Percentiles rank a stretch among this genome's conserved stretches.
phyloP scores from a whole-genome alignment of 2,797 vertebrate genomes.

The Falco cherrug region DNA sequence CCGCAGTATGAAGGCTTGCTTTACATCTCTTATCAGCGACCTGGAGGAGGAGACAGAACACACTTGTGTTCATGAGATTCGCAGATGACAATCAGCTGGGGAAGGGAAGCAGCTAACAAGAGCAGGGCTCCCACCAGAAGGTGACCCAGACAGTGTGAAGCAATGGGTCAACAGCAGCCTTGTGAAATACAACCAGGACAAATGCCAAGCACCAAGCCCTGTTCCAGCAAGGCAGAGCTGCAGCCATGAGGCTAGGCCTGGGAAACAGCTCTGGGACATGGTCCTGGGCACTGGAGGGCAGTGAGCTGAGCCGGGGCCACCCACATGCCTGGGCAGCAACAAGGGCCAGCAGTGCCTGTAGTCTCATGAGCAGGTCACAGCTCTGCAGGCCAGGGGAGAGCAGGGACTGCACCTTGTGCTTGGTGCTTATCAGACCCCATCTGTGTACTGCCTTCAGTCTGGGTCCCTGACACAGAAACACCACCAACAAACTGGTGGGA shows the following conservation, averaged over 20 bases:
- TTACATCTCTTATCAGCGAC: background rate
- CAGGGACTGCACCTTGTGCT: background rate
- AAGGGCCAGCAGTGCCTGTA: fast-evolving
- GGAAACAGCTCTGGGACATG: background rate
- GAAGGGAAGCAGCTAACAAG: background rate
- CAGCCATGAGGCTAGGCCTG: background rate
- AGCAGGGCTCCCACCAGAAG: background rate
- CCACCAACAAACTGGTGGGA: background rate
- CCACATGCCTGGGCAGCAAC: background rate
- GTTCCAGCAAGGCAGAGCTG: background rate
- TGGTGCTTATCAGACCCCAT: background rate
- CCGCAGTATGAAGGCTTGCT: background rate
- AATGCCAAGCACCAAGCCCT: background rate
- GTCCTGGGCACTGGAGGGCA: background rate
- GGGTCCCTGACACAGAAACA: background rate
- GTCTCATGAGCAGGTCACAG: background rate
- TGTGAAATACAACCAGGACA: background rate
- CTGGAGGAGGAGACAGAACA: background rate
- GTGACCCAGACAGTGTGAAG: background rate
- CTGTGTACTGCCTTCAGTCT: too few species aligned
- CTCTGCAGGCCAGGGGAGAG: background rate
- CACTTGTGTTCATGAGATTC: background rate
- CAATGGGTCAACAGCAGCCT: background rate
- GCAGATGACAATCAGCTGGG: background rate
- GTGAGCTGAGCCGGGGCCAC: background rate